Percentiles rank a stretch among this genome's conserved stretches.
phyloP scores from a whole-genome alignment of 2,888 invertebrate species.

The Xestia c-nigrum region DNA sequence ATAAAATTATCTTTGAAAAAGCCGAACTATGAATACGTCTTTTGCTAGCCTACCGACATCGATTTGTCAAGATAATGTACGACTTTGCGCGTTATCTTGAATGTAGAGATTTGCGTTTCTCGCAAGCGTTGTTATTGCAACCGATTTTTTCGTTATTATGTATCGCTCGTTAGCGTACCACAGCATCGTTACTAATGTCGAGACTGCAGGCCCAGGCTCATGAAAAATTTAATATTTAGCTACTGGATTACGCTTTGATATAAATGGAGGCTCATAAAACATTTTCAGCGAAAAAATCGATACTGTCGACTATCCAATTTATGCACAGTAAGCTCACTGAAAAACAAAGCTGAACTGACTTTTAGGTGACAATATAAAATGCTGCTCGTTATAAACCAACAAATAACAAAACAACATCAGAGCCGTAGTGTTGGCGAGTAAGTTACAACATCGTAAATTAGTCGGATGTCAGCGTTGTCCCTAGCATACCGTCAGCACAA shows the following conservation, averaged over 20 bases:
- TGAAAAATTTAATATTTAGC: neutral
- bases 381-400: conserved; percentile 10
- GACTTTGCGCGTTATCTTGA: no score
- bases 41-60: no score
- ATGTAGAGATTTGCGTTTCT: no score
- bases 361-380: neutral
- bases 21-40: no score
- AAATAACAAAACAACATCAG: conserved; percentile 51
- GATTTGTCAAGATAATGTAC: no score
- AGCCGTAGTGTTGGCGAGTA: conserved; percentile 66
- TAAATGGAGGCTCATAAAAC: neutral
- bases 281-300: neutral
- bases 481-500: conserved; percentile 67
- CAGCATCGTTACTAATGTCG: no score
- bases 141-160: no score
- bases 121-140: no score
- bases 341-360: conserved; percentile 19
- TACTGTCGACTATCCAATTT: neutral
- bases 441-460: conserved; percentile 80
- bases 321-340: neutral
- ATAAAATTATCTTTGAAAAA: no score
- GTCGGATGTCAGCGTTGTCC: conserved; percentile 72
- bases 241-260: neutral
- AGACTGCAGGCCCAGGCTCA: no score
- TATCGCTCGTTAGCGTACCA: no score